Base-by-base conservation (phyloP, 2,888 invertebrate genomes). In the Agonopterix arenella region DNA sequence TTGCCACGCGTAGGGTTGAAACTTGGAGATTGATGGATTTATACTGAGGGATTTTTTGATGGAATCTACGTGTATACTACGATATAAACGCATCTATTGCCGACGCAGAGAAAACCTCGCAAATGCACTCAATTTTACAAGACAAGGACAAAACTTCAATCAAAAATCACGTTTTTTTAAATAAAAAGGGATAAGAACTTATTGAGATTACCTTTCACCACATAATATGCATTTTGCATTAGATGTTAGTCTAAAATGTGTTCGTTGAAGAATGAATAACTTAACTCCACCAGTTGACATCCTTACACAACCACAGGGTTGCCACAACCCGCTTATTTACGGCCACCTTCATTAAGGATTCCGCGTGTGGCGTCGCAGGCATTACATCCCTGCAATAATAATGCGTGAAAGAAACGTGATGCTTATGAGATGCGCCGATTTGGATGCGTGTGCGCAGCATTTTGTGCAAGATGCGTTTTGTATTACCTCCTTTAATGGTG, bases 351-450 rank as follows among this genome's bases (percentile, higher is more conserved):
- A 52, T 52, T 49, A 49, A 36, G 36, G 36, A 52, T 52, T 49
- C 52, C 28, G 52, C 49, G 49, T 40, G 47, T 18, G 45, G 43
- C 28, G 10, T 36, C 36, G 47, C 52, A 48, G 41, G 51, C 41
- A 44, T n/a, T 28, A 49, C 52, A 47, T 52, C 52, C 47, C 41
- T 49, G 49, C 49, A 49, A 28, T 28, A 28, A 28, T 47, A 47
- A 47, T 42, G 46, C 42, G 41, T 42, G 37, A 46, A 45, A 42
- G 37, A 41, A 49, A 52, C 48, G 50, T 48, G 44, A 48, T 48
- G 48, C 48, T 56, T 54, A 53, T 52, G 49, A 54, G 53, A 54
- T 54, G 56, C 53, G 47, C 52, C 56, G 56, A 58, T 54, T 56
- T 51, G 44, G 40, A 40, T n/a, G n/a, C 40, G 40, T n/a, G 40